A percentile compares a stretch with the other conserved stretches of the same genome.
Evolutionary conservation across 2,888 invertebrate genomes (phyloP).

Genomic region (Eupithecia insigniata): DNA sequence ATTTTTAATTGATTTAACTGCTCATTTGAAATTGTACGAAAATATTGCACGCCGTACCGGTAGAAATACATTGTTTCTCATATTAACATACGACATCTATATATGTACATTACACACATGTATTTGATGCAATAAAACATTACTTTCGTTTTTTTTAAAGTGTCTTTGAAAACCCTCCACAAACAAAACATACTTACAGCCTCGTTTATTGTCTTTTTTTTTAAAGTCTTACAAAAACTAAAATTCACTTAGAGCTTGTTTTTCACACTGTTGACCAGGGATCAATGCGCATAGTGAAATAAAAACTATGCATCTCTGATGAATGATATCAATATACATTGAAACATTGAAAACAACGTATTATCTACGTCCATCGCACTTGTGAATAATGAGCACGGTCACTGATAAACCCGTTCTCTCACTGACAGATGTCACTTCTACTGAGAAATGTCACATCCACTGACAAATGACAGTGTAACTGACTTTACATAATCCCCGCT

Average conservation of each 20-base stretch:
- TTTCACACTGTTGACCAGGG: not conserved
- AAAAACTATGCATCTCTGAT: not conserved
- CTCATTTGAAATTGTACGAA: no score
- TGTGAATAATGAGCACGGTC: slow-evolving; percentile 67
- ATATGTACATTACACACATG: no score
- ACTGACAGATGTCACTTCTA: slow-evolving; percentile 72
- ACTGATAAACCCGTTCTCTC: slow-evolving; percentile 69
- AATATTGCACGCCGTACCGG: no score
- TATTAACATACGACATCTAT: no score
- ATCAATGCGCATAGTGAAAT: not conserved
- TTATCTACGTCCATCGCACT: slow-evolving; percentile 48
- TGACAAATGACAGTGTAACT: slow-evolving; percentile 69
- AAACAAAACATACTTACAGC: no score
- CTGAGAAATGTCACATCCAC: slow-evolving; percentile 69
- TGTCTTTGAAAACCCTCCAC: no score
- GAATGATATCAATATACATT: not conserved
- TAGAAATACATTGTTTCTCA: no score
- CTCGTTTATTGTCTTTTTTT: no score
- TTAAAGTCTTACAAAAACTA: no score
- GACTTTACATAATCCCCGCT: slow-evolving; percentile 41
- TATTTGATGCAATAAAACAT: no score
- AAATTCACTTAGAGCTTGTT: not conserved
- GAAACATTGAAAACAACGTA: slow-evolving; percentile 30
- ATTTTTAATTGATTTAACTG: no score
- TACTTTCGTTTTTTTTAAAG: no score